Evolutionary conservation across 1,140 invertebrate species (phyloP), one percentile per base, ranked within the genome.

Genomic region (Leptopilina boulardi): DNA sequence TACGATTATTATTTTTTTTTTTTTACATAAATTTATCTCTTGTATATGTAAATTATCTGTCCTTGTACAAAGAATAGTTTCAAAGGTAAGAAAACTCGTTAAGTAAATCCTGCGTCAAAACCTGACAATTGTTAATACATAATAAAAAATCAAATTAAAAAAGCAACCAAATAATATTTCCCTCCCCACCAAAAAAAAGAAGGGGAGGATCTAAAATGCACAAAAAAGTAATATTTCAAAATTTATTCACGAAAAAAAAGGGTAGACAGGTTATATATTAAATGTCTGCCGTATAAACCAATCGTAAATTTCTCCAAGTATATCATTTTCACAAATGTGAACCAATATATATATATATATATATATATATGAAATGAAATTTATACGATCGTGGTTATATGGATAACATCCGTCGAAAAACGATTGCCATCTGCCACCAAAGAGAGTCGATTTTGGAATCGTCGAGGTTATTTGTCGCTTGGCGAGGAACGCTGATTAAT

Each of bases 401-500:
- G 47, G 56, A 66, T 66, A 66, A 23, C 56, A 66, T 23, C 56
- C 21, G 56, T 66, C 23, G 56, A 66, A 38, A n/a, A 66, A 66
- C 56, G 56, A 21, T 66, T 66, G 56, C 56, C 56, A 66, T 23
- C 21, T 66, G 56, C 56, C 23, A 26, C 21, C n/a, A 59, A 1
- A 59, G 18, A 11, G 23, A 66, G 59, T 30, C 23, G 26, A 66
- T 66, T 38, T 66, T 66, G 59, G 59, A 66, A 34, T 66, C 23
- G 59, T n/a, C 59, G 59, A 66, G 59, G 59, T 66, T 66, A 66
- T 66, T 66, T 66, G 59, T 66, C 59, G 59, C 59, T 13, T 13
- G 59, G 59, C 15, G 15, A 66, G 13, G 6, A 66, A 15, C 23
- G 23, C 10, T 34, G 59, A 66, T 66, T 23, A 66, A 66, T 66